Evolutionary conservation across 2,888 invertebrate genomes (phyloP), one percentile per base, ranked within the genome.

Genomic region (Pomacea canaliculata): DNA sequence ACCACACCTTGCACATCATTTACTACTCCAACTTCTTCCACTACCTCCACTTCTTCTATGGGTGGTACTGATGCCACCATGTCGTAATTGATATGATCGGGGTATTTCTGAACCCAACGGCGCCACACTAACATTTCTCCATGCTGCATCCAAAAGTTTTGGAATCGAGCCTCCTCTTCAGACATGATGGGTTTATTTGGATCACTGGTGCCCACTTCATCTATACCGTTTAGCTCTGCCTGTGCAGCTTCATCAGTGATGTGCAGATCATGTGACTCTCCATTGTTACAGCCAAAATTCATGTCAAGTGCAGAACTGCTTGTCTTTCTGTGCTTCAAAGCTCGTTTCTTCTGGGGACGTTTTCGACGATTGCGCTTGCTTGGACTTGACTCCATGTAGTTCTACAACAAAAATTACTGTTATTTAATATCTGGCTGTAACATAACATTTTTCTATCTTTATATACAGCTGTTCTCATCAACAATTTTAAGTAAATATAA

Each of bases 51-150:
- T 75, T 86, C 86, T 27, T 80, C 79, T 49, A 83, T 82, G 71
- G 81, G 80, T 12, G 84, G 85, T n/a, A 85, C 81, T 23, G 80
- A 81, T 51, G 71, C 60, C 59, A 76, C 10, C 19, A 84, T 80
- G 23, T 83, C 83, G 75, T 80, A 82, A 19, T 83, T 83, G n/a
- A 85, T 82, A 69, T 86, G 85, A 75, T 88, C 86, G 0, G 89
- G 89, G 76, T 89, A 89, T 77, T 88, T 89, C 48, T 83, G 83
- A 10, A 89, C 79, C 88, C 89, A 90, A 0, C 83, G 84, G 73
- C 88, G 85, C 88, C 88, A 88, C 27, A 88, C 84, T 48, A 89
- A 76, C 73, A 84, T 83, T 70, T 89, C 89, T 18, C 88, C 88
- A 83, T 87, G 84, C 74, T 86, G 84, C 16, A 79, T 82, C 87